Base-by-base conservation (phyloP, 2,113 vertebrate genomes). In the Pachypanchax playfairii region DNA sequence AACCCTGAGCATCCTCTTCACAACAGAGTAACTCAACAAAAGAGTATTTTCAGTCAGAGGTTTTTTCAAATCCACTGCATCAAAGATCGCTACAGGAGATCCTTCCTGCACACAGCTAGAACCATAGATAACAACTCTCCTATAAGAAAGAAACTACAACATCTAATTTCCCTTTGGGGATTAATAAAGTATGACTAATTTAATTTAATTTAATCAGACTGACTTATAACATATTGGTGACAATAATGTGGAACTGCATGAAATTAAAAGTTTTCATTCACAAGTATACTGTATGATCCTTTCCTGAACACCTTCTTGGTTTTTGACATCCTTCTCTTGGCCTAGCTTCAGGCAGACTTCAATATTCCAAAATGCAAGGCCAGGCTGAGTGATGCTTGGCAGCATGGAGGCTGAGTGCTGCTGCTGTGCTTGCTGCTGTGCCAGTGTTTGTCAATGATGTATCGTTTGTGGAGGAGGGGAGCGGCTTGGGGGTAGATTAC, bases 401-500 rank as follows among this genome's bases (percentile, higher is more conserved):
- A 41, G 73, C 50, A 38, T 43, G 59, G 62, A 75, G 61, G 55
- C 60, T 46, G 65, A 74, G 55, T 56, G 63, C 18, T 59, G 26
- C 70, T 79, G 59, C 77, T 65, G 66, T 61, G 70, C 77, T 82
- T 72, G 62, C 73, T 68, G 73, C 63, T 76, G 65, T 73, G 75
- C 59, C 73, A 73, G 62, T 76, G 64, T 79, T 81, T 80, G 75
- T 85, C 80, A 84, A 77, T 87, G 80, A 89, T 81, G 77, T 81
- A 83, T 79, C 43, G 63, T 73, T 68, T 70, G 68, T 51, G 57
- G 72, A 58, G 74, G 60, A 57, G 74, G 75, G 72, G 78, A 67
- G 58, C 35, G 33, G 58, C 82, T 78, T 24, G 66, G 65, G 79
- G 80, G 61, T 67, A 79, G 83, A 83, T 85, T 83, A 78, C 73